Base-by-base conservation (phyloP, 2,113 vertebrate species). In the Strix uralensis region DNA sequence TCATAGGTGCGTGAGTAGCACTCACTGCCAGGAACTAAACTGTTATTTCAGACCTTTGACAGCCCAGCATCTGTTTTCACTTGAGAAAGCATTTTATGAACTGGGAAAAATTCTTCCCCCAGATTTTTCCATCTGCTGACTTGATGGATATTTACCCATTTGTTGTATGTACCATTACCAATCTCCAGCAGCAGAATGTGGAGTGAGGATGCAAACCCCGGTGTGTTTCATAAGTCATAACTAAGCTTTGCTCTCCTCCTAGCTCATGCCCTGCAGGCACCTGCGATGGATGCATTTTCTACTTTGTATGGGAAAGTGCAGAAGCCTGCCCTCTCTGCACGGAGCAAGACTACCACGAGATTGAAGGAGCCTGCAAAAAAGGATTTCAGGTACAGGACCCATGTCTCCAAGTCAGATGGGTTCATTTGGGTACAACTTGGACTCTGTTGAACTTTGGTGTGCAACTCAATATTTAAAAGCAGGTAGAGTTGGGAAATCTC, bases 291-390 rank as follows among this genome's bases (percentile, higher is more conserved):
- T 99, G 99, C 94, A 98, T 97, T 5, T 99, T 99, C 96, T 96
- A 98, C 94, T 99, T 99, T 78, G 88, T 99, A 16, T 99, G 99
- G 99, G 99, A 99, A 96, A 99, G 99, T 81, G 98, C 98, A 5
- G 99, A 99, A 75, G 99, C 99, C 25, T 99, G 99, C 90, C 99
- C 99, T n/a, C 98, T 98, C 52, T 99, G 99, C 96, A 99, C 99
- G 0, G 98, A 98, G 44, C 98, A 98, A 54, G 99, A 99, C 97
- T 99, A 99, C 89, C 99, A 99, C 3, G 98, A 98, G 91, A 99
- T 99, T 46, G 99, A 99, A 71, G 99, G 99, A 73, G 99, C 98
- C 61, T 99, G 99, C 97, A 99, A 98, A 86, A 98, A 98, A 77
- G 98, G 99, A 89, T 96, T 99, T 42, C 99, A 99, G 99, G 99